phyloP scores from a whole-genome alignment of 2,888 invertebrate genomes.

The Ornithoptera alexandrae region DNA sequence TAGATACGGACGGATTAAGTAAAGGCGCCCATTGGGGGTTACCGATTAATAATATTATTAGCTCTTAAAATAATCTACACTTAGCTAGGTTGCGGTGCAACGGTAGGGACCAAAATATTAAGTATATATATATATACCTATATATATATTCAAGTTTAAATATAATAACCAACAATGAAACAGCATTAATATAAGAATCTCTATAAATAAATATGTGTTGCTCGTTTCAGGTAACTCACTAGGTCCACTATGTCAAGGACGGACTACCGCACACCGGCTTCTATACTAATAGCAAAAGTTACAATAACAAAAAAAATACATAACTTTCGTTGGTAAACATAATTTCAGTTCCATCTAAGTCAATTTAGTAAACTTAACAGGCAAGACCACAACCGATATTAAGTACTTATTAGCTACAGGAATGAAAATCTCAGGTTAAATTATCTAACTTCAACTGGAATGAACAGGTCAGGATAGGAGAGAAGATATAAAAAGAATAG shows the following conservation, averaged over 20 bases:
- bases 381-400: slow-evolving; percentile 82
- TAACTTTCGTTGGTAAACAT: slow-evolving; percentile 77
- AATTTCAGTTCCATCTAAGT: slow-evolving; percentile 75
- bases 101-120: slow-evolving; percentile 56
- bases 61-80: slow-evolving; percentile 59
- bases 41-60: slow-evolving; percentile 76
- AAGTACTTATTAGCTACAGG: slow-evolving; percentile 79
- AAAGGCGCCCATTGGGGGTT: slow-evolving; percentile 77
- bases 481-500: not conserved
- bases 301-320: slow-evolving; percentile 63
- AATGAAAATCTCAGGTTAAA: slow-evolving; percentile 65
- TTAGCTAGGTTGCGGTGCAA: slow-evolving; percentile 61
- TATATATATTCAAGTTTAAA: slow-evolving; percentile 49
- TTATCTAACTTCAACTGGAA: slow-evolving; percentile 44
- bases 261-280: slow-evolving; percentile 55
- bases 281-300: slow-evolving; percentile 58
- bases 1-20: slow-evolving; percentile 80
- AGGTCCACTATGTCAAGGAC: slow-evolving; percentile 57
- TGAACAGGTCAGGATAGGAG: slow-evolving; percentile 43
- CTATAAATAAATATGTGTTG: slow-evolving; percentile 73
- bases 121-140: slow-evolving; percentile 55
- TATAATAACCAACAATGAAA: slow-evolving; percentile 72
- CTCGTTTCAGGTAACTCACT: slow-evolving; percentile 77
- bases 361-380: slow-evolving; percentile 78
- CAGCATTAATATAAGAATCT: slow-evolving; percentile 66